Evolutionary conservation across 1,140 invertebrate genomes (phyloP).

Genomic region (Saccostrea glomerata): DNA sequence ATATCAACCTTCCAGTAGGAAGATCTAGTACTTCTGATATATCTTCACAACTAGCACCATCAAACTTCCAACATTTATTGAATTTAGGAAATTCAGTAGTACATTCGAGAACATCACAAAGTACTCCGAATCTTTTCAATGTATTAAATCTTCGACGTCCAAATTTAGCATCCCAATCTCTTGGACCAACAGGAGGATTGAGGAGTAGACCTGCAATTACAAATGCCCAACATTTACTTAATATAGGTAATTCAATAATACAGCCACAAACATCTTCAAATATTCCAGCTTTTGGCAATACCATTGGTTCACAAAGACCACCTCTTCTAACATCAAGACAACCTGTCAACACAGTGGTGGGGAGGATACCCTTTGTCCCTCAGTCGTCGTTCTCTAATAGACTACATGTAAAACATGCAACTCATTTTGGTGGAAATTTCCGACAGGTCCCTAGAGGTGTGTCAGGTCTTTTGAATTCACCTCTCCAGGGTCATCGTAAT

Average conservation of each 20-base stretch:
- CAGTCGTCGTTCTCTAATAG: neutral
- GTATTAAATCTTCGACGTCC: too few relatives aligned
- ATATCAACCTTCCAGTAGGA: neutral
- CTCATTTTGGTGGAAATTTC: neutral
- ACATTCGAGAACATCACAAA: neutral
- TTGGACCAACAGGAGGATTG: too few relatives aligned
- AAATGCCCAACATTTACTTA: neutral
- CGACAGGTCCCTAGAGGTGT: neutral
- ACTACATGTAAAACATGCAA: neutral
- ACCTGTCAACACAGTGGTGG: neutral
- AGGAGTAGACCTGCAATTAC: too few relatives aligned
- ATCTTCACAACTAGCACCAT: neutral
- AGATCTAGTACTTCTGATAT: neutral
- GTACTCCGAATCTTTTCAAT: neutral
- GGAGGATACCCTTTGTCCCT: neutral
- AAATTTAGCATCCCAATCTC: too few relatives aligned
- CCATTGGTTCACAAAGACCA: neutral
- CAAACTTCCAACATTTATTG: neutral
- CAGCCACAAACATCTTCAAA: neutral
- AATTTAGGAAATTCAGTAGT: conserved; percentile 8
- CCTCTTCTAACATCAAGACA: neutral
- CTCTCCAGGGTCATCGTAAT: neutral
- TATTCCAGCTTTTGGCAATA: neutral
- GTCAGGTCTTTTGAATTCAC: neutral
- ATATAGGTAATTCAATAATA: conserved; percentile 7